Evolutionary conservation across 2,113 vertebrate genomes (phyloP), one percentile per base, ranked within the genome.

Genomic region (Electrona antarctica): DNA sequence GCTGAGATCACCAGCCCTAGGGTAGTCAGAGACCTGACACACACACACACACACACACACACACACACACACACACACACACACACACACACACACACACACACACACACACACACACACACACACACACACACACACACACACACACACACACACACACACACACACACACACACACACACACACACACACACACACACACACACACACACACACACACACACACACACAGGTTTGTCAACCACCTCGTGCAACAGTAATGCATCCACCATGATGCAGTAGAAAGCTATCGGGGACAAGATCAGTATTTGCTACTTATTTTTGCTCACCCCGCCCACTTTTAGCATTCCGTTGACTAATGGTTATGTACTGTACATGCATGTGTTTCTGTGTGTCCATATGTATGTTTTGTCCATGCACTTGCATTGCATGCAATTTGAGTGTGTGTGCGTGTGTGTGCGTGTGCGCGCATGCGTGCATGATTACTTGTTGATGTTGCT

Each of bases 401-500:
- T 58, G 14, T 7, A 58, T 7, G 56, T 28, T 28, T 1, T 21
- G 21, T 21, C 21, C 21, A 21, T 21, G 21, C 21, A 21, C 21
- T 21, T 21, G 21, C 21, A 21, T 21, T 2, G 21, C 21, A 21
- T 21, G 21, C 21, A 21, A 21, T 21, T 21, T 21, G 21, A 21
- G 9, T 45, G 7, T 5, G n/a, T 64, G 11, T n/a, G 54, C 29
- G 3, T 52, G 3, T 9, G 13, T 55, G 13, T 12, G 21, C 3
- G 28, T 59, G 45, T 7, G 55, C 4, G 50, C 13, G 46, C 29
- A 47, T 21, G 50, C 13, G 8, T 54, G 49, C 13, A 50, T 64
- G 28, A 64, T 3, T 78, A 99, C 97, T 99, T 99, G 93, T 99
- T 98, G 78, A 99, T 99, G 92, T 98, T 99, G 93, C 97, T 98